These are phyloP conservation scores for Agriopis leucophaearia DNA, from an alignment of 2,888 invertebrate genomes.

Conservation along the genomic window DNA sequence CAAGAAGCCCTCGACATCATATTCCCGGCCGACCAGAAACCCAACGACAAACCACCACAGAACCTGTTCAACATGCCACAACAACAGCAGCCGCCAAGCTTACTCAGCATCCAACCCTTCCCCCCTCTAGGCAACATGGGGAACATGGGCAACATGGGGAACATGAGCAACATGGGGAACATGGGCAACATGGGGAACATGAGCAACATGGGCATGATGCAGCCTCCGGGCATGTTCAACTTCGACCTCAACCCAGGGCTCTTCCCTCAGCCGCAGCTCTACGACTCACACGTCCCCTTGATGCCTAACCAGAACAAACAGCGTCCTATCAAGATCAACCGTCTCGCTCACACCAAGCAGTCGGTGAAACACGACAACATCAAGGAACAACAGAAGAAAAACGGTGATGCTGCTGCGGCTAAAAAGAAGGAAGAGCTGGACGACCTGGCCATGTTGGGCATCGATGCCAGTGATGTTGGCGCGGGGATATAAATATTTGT, in stretches of 20 bases:
- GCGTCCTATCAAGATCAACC: constrained; percentile 12
- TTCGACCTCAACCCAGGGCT: constrained; percentile 70
- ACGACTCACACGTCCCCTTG: constrained; percentile 75
- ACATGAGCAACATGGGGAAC: constrained; percentile 35
- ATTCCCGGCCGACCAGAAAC: constrained; percentile 80
- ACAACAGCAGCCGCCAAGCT: constrained; percentile 53
- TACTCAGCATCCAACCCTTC: constrained; percentile 51
- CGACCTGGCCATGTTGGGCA: constrained; percentile 94
- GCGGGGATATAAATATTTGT: constrained; percentile 66
- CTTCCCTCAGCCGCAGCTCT: constrained; percentile 70
- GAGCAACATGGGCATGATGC: constrained; percentile 39
- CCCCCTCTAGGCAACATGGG: constrained; percentile 55
- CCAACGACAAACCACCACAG: constrained; percentile 49
- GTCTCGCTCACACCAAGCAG: background rate
- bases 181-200: constrained; percentile 39
- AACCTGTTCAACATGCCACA: constrained; percentile 49
- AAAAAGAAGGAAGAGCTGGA: constrained; percentile 87
- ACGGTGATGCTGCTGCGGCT: constrained; percentile 46
- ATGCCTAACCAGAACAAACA: constrained; percentile 52
- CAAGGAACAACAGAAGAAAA: constrained; percentile 34
- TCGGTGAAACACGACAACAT: background rate
- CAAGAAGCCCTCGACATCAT: constrained; percentile 89
- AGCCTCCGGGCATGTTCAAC: constrained; percentile 68
- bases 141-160: constrained; percentile 36
- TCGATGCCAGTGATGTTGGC: constrained; percentile 92